Base-by-base conservation (phyloP, 2,113 vertebrate species). In the Apistogramma diplotaenia region DNA sequence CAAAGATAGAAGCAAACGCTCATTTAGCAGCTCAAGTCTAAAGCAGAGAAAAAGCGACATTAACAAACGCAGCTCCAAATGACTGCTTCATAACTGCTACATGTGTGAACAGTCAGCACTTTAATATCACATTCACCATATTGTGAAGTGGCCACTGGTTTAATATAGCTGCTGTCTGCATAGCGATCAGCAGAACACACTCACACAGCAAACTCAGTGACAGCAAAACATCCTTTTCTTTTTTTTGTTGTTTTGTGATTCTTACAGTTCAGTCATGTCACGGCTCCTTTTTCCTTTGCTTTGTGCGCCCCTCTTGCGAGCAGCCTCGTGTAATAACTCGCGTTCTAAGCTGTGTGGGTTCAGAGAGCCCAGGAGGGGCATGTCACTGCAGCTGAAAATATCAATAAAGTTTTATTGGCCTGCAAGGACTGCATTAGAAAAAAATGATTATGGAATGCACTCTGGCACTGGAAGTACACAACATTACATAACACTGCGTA, bases 391-490 rank as follows among this genome's bases (percentile, higher is more conserved):
- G 18, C 75, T 56, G 65, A 67, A 84, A 84, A 86, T 80, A 86
- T 90, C 76, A 89, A 87, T 85, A 65, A 74, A 70, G 74, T 74
- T 90, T 86, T 86, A 89, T 85, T 84, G 51, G 73, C 70, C 74
- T 82, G 55, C 23, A 2, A 70, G 79, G 72, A 85, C 40, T n/a
- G 21, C 31, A 76, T 73, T 23, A 76, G 59, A 43, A 55, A 70
- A 51, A 85, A 59, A 6, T 74, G 83, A 85, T 73, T n/a, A 43
- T 62, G 53, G 74, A 57, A 37, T 21, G 27, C 58, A 40, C 33
- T 43, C 58, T 11, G 58, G 23, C 8, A 77, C 54, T 62, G 58
- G 61, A 75, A 51, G 27, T 59, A 40, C 19, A 58, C 18, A 43
- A 3, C 6, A 23, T 59, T 56, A 31, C 21, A 79, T 55, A 67